Conservation (phyloP, 2,888 invertebrate genomes). For the Entomobrya proxima region DNA sequence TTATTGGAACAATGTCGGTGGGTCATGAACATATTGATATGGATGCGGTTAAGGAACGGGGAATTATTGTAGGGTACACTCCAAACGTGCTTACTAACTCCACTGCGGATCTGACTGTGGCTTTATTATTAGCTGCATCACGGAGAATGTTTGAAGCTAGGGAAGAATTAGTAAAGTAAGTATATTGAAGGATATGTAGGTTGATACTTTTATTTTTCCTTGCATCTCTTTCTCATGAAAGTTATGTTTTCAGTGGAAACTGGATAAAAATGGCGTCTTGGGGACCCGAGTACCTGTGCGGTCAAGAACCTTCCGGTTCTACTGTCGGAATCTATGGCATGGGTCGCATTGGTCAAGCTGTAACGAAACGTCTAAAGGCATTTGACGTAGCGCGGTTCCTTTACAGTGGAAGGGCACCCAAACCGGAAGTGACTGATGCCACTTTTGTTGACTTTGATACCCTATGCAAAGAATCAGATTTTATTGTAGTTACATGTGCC, state of each 20-base stretch:
- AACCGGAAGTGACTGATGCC: constrained; percentile 82
- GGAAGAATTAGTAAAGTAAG: constrained; percentile 82
- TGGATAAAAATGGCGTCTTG: constrained; percentile 88
- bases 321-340: constrained; percentile 91
- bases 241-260: constrained; percentile 81
- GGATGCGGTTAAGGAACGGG: constrained; percentile 84
- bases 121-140: constrained; percentile 88
- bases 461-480: constrained; percentile 87
- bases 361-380: constrained; percentile 85
- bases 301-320: constrained; percentile 86
- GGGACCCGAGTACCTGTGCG: constrained; percentile 94
- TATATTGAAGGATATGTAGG: constrained; percentile 9
- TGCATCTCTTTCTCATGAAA: too few relatives aligned
- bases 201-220: neutral
- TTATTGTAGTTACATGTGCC: constrained; percentile 88
- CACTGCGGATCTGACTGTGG: constrained; percentile 92
- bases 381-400: constrained; percentile 86
- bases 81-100: constrained; percentile 87
- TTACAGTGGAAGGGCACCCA: constrained; percentile 84
- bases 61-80: constrained; percentile 90
- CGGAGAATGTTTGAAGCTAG: constrained; percentile 90
- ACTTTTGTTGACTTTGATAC: constrained; percentile 84
- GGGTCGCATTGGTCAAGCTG: constrained; percentile 89
- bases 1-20: constrained; percentile 92
- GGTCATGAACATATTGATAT: constrained; percentile 93